These are phyloP conservation scores for Agelaius phoeniceus DNA, from an alignment of 2,113 vertebrate genomes.

Conservation along the genomic window DNA sequence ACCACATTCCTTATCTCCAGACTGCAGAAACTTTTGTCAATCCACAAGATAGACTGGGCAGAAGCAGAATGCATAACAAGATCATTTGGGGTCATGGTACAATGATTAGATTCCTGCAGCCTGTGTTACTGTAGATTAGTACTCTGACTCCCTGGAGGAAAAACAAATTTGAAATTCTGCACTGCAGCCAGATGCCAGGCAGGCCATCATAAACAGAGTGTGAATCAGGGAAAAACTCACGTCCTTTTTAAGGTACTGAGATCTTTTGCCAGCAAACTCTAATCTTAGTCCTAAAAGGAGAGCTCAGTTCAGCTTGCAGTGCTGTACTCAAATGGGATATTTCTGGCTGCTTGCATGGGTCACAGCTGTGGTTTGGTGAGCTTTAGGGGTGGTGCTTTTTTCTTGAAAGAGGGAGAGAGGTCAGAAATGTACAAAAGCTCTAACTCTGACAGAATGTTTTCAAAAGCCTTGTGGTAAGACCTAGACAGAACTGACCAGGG, in stretches of 20 bases:
- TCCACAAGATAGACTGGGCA: constrained; percentile 42
- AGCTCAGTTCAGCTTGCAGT: background rate
- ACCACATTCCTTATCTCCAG: constrained; percentile 63
- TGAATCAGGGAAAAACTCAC: background rate
- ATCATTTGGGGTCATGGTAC: constrained; percentile 65
- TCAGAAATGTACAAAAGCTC: background rate
- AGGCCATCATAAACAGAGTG: background rate
- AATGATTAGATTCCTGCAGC: constrained; percentile 63
- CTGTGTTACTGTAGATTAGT: constrained; percentile 65
- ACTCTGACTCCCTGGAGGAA: constrained; percentile 54
- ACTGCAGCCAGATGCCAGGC: background rate
- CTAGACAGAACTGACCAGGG: background rate
- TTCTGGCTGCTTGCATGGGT: background rate
- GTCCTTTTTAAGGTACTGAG: background rate
- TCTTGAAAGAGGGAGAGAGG: background rate
- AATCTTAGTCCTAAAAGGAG: background rate
- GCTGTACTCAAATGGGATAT: background rate
- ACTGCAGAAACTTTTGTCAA: constrained; percentile 68
- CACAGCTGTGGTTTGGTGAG: background rate
- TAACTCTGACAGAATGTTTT: background rate
- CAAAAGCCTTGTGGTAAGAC: background rate
- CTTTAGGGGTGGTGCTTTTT: background rate
- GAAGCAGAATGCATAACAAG: constrained; percentile 58
- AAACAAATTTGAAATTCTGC: constrained; percentile 56
- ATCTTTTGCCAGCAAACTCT: background rate